Evolutionary conservation across 2,113 vertebrate species (phyloP).

Genomic region (Sander lucioperca): DNA sequence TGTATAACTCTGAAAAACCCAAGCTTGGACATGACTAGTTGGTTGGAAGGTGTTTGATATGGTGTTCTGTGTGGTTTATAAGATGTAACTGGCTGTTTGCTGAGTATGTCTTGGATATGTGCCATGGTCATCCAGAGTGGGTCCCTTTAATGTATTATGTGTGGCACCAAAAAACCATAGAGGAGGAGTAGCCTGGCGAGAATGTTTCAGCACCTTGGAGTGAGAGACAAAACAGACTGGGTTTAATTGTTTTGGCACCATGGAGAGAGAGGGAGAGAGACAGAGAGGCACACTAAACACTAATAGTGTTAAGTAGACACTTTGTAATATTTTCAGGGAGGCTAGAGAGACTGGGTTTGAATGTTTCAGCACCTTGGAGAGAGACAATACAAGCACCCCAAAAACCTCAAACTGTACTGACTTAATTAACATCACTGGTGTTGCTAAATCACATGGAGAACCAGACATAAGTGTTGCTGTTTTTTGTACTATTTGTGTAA

Average conservation of each 20-base stretch:
- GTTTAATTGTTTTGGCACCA: constrained; percentile 45
- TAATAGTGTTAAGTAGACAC: constrained; percentile 19
- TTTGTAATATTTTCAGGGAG: constrained; percentile 25
- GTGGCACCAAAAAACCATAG: neutral
- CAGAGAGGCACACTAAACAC: constrained; percentile 27
- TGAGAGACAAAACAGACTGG: constrained; percentile 39
- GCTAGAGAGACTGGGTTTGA: constrained; percentile 6
- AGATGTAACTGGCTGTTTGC: neutral
- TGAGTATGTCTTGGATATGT: constrained; percentile 13
- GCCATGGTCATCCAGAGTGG: neutral
- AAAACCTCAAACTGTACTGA: neutral
- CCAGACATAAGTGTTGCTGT: neutral
- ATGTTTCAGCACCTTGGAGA: constrained; percentile 52
- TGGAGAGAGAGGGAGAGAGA: neutral
- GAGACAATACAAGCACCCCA: constrained; percentile 8
- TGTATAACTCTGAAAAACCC: neutral
- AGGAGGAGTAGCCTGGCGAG: neutral
- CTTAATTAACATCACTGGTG: constrained; percentile 21
- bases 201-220: constrained; percentile 29
- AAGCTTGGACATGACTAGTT: neutral
- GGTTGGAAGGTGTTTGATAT: neutral
- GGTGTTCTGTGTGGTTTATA: neutral
- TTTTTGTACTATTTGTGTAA: neutral
- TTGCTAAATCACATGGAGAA: neutral
- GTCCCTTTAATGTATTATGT: neutral